phyloP scores from a whole-genome alignment of 2,888 invertebrate genomes.

The Mythimna vitellina region DNA sequence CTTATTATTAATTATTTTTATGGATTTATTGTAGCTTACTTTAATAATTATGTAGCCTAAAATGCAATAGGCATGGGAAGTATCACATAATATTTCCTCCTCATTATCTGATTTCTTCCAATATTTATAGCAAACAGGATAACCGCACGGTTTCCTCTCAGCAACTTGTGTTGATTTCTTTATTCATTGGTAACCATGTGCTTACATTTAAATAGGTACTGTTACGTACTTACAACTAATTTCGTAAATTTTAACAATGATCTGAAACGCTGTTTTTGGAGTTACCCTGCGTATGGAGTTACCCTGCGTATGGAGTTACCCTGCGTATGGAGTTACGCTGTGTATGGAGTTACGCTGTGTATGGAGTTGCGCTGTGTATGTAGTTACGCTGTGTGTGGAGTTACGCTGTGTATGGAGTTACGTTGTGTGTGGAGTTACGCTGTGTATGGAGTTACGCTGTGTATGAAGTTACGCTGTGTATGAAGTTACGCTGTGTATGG shows the following conservation, averaged over 20 bases:
- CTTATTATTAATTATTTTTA: no score
- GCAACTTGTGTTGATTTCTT: slow-evolving; percentile 13
- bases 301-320: slow-evolving; percentile 14
- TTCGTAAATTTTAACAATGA: no score
- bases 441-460: slow-evolving; percentile 30
- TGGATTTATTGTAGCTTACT: no score
- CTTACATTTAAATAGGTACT: slow-evolving; percentile 3
- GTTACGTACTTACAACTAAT: not conserved
- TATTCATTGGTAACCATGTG: slow-evolving; percentile 27
- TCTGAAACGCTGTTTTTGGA: no score
- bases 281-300: no score
- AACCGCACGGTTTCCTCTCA: slow-evolving; percentile 33
- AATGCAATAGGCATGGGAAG: not conserved
- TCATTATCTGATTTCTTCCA: slow-evolving; percentile 31
- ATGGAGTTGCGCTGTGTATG: not conserved
- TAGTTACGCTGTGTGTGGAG: no score
- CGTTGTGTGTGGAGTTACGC: slow-evolving; percentile 15
- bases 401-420: slow-evolving; percentile 34
- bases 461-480: no score
- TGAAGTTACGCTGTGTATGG: slow-evolving; percentile 2
- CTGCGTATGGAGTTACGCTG: no score
- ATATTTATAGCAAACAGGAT: slow-evolving; percentile 40
- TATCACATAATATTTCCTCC: slow-evolving; percentile 10
- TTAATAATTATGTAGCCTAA: not conserved
- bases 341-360: no score